A percentile compares a stretch with the other conserved stretches of the same genome.
phyloP scores from a whole-genome alignment of 2,113 vertebrate genomes.

The Ovis canadensis region DNA sequence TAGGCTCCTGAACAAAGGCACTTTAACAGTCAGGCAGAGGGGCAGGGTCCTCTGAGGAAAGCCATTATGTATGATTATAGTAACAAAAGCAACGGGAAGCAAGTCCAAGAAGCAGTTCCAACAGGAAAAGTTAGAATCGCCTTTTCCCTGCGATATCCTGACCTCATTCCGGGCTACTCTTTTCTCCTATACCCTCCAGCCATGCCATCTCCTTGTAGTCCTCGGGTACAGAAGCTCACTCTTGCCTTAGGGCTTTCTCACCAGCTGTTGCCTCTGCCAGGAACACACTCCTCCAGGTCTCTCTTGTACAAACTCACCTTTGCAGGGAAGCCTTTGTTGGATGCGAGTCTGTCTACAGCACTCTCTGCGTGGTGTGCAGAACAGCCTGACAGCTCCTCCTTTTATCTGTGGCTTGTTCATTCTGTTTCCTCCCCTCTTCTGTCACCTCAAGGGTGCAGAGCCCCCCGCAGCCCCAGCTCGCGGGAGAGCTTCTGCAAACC shows the following conservation, averaged over 20 bases:
- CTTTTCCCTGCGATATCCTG: background rate
- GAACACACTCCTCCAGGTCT: background rate
- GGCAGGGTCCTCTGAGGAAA: background rate
- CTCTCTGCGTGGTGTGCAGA: rapidly evolving
- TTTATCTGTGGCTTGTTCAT: background rate
- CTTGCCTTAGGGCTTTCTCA: background rate
- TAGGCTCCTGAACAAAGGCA: background rate
- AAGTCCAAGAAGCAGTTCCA: background rate
- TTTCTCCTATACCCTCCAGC: too few relatives aligned
- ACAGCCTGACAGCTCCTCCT: background rate
- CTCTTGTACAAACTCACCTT: background rate
- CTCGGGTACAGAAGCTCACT: too few relatives aligned
- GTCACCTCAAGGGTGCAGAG: background rate
- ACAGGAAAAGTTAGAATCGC: background rate
- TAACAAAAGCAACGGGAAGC: background rate
- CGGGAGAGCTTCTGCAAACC: rapidly evolving
- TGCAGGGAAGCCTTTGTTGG: background rate
- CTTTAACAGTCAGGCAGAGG: background rate
- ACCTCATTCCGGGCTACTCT: rapidly evolving
- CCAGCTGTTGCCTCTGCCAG: background rate
- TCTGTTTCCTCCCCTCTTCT: background rate
- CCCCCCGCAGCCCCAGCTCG: rapidly evolving
- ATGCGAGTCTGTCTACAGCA: background rate
- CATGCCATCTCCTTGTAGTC: background rate
- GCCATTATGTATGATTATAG: background rate